Evolutionary conservation across 2,797 vertebrate species (phyloP), one percentile per base, ranked within the genome.

Genomic region (Leptodactylus fallax): DNA sequence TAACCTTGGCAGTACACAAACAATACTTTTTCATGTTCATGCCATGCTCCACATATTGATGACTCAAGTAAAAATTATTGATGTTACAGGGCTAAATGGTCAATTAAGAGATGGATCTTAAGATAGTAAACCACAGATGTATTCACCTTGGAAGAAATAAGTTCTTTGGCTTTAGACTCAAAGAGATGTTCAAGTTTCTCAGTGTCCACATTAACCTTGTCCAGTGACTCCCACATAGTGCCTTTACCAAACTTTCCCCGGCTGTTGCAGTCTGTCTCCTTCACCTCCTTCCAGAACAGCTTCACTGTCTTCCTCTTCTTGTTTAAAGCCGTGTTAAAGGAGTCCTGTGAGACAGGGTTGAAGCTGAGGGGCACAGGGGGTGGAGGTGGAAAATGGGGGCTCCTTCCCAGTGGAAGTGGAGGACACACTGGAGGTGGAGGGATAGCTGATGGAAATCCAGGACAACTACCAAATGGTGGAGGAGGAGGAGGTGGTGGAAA

Each of bases 241-340:
- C 95, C 93, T 56, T 95, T 93, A 16, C 98, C 98, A 11, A 98
- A 99, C n/a, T 88, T 95, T 63, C 96, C 94, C 19, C 92, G 92
- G 25, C 93, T 93, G 7, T 94, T 92, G 2, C 91, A 84, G 69
- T 96, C 96, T 0, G 93, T 83, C 90, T 96, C 95, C 87, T 97
- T 97, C 77, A 99, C 94, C 93, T 99, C 98, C 90, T 95, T 96
- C 98, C 98, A 99, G 93, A 99, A 99, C 90, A 99, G 93, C 93
- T 98, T 98, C 89, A 99, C 96, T 0, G 97, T 99, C 93, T 98
- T 99, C 90, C 96, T 96, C 93, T 99, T 99, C 91, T 95, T 96
- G 27, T 23, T 89, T 9, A 87, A 6, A 14, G 87, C 92, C 83
- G 12, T 90, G 88, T 0, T 83, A n/a, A 0, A 89, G 79, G 47